Percentiles rank a stretch among this genome's conserved stretches.
Evolutionary conservation across 2,888 invertebrate species (phyloP).

Genomic region (Folsomia manolachei): DNA sequence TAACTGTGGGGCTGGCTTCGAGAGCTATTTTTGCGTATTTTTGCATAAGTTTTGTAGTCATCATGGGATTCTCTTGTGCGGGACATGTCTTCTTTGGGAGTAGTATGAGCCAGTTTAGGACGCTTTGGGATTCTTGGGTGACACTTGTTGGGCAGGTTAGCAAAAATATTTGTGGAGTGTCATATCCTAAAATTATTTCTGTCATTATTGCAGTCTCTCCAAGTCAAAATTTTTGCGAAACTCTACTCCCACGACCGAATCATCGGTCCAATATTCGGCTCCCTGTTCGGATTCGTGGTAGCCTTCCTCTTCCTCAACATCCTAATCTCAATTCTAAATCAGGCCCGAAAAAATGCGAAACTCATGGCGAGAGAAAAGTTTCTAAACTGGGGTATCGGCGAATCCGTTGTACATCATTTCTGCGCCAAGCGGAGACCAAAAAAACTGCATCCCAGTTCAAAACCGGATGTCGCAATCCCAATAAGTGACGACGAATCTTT

Average conservation of each 20-base stretch:
- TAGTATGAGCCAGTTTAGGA: slow-evolving; percentile 26
- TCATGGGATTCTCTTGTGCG: slow-evolving; percentile 29
- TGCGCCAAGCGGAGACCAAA: neutral
- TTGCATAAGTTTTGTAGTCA: slow-evolving; percentile 13
- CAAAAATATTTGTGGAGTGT: neutral
- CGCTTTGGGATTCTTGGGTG: slow-evolving; percentile 29
- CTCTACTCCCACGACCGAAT: slow-evolving; percentile 15
- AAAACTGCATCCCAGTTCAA: neutral
- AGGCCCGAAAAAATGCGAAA: slow-evolving; percentile 38
- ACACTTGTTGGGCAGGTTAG: slow-evolving; percentile 30
- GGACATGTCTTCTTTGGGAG: slow-evolving; percentile 35
- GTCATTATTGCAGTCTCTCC: slow-evolving; percentile 22
- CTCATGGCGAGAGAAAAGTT: slow-evolving; percentile 27
- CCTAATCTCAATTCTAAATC: slow-evolving; percentile 31
- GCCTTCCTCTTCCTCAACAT: slow-evolving; percentile 35
- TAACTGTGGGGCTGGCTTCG: slow-evolving; percentile 33
- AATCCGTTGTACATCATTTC: neutral
- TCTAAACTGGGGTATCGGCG: slow-evolving; percentile 23
- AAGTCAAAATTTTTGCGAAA: slow-evolving; percentile 26
- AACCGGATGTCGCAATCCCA: neutral
- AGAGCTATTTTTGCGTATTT: slow-evolving; percentile 22
- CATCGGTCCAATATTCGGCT: slow-evolving; percentile 29
- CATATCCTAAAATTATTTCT: neutral
- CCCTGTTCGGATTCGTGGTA: slow-evolving; percentile 33
- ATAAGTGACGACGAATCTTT: neutral